phyloP scores from a whole-genome alignment of 2,888 invertebrate genomes.

The Ophion costatus region DNA sequence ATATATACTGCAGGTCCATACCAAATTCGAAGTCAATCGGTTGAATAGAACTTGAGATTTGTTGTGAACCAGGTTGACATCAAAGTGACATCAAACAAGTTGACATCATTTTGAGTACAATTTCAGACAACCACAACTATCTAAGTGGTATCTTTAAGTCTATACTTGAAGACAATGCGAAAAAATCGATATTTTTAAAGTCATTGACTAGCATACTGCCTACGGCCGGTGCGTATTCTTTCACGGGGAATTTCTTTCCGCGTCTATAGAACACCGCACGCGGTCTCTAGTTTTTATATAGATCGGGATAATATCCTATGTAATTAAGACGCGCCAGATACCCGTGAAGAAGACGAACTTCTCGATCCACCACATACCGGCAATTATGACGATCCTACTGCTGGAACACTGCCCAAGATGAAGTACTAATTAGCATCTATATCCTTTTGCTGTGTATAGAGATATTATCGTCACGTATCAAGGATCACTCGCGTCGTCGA shows the following conservation, averaged over 20 bases:
- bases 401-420: slow-evolving; percentile 49
- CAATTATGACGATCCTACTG: slow-evolving; percentile 44
- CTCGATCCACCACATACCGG: slow-evolving; percentile 23
- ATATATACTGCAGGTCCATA: no score
- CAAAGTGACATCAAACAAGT: no score
- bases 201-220: no score
- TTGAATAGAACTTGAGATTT: no score
- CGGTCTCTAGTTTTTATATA: slow-evolving; percentile 16
- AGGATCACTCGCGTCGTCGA: slow-evolving; percentile 10
- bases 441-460: slow-evolving; percentile 28
- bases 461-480: slow-evolving; percentile 4
- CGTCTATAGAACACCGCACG: slow-evolving; percentile 12
- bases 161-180: no score
- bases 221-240: neutral
- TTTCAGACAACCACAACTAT: no score
- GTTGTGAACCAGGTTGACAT: no score
- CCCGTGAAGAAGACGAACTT: slow-evolving; percentile 50
- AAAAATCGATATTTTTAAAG: no score
- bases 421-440: slow-evolving; percentile 44
- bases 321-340: slow-evolving; percentile 44
- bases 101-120: no score
- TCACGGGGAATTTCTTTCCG: slow-evolving; percentile 33
- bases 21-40: no score
- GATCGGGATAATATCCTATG: slow-evolving; percentile 55
- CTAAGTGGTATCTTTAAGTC: no score